Percentiles rank a stretch among this genome's conserved stretches.
These are phyloP conservation scores for Cyaniris semiargus DNA, from an alignment of 2,888 invertebrate genomes.

Conservation along the genomic window DNA sequence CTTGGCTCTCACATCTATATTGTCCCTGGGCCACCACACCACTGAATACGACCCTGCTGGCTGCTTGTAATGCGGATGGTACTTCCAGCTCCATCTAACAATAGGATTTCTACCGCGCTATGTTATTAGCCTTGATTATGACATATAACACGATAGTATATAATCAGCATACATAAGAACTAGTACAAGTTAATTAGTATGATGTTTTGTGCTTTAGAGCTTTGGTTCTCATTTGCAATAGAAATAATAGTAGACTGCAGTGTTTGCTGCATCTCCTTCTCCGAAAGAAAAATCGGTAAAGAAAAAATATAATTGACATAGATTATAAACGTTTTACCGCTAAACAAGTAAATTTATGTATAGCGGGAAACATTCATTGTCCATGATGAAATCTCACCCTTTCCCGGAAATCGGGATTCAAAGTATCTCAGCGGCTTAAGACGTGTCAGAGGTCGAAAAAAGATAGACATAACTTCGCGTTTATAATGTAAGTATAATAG, in stretches of 20 bases:
- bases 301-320: no score
- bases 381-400: no score
- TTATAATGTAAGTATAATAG: not conserved
- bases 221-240: not conserved
- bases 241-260: not conserved
- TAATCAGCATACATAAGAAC: not conserved
- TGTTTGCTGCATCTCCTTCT: not conserved
- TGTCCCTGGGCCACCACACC: not conserved
- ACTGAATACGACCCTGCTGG: not conserved
- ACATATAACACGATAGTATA: conserved; percentile 21
- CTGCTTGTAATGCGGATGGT: conserved; percentile 44
- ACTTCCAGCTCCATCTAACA: conserved; percentile 41
- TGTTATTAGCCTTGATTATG: conserved; percentile 26
- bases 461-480: not conserved
- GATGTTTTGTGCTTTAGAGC: not conserved
- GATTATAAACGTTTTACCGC: no score
- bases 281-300: no score
- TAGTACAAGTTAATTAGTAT: not conserved
- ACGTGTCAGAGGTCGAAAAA: not conserved
- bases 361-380: no score
- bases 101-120: conserved; percentile 35
- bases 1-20: not conserved
- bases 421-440: no score
- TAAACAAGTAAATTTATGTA: no score
- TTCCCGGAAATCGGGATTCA: no score